A percentile compares a stretch with the other conserved stretches of the same genome.
phyloP scores from a whole-genome alignment of 2,113 vertebrate genomes.

The Paradoxurus hermaphroditus region DNA sequence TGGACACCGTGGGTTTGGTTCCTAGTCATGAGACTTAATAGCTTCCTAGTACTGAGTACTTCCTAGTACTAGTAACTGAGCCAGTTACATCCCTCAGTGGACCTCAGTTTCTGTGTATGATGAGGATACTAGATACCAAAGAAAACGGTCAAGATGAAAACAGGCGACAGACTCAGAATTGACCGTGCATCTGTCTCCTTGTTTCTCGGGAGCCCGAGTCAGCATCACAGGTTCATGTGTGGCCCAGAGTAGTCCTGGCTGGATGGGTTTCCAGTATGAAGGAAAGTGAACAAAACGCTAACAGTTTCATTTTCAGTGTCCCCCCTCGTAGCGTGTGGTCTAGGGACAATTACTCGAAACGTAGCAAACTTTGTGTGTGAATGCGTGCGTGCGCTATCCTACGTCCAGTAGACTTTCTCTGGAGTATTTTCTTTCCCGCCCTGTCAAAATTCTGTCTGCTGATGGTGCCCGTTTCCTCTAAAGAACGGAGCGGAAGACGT shows the following conservation, averaged over 20 bases:
- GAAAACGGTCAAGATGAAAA: neutral
- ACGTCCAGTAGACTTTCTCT: accelerated
- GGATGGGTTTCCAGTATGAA: accelerated
- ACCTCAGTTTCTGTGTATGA: accelerated
- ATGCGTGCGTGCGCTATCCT: no score
- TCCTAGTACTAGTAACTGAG: no score
- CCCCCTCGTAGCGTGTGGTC: accelerated
- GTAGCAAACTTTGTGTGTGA: accelerated
- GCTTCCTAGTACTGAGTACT: accelerated
- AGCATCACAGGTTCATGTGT: accelerated
- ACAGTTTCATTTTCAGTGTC: accelerated
- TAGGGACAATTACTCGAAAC: accelerated
- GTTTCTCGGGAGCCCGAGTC: accelerated
- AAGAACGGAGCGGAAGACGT: slow-evolving; percentile 97
- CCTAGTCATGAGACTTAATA: accelerated
- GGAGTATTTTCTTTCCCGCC: accelerated
- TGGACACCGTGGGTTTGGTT: neutral
- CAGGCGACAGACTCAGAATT: no score
- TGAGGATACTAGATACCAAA: neutral
- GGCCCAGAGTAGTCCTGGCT: no score
- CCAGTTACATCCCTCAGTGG: accelerated
- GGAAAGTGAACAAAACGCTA: accelerated
- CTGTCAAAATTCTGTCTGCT: accelerated
- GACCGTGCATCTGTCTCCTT: accelerated
- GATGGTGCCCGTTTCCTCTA: neutral